Conservation (phyloP, 2,888 invertebrate species). For the Agrotis ipsilon region DNA sequence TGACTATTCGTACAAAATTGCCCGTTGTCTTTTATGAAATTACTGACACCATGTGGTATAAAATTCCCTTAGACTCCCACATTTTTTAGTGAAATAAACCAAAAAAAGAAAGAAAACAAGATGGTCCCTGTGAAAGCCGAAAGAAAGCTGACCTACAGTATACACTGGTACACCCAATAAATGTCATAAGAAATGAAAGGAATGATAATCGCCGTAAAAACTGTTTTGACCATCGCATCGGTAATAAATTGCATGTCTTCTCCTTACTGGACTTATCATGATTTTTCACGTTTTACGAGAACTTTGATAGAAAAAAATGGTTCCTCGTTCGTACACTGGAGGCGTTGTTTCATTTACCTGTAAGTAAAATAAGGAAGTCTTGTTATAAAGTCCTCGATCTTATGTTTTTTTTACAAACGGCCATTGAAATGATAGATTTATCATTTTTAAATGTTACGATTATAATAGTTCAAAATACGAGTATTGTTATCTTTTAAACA, state of each 20-base stretch:
- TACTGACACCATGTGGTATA: neutral
- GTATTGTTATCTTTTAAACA: no score
- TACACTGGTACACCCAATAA: neutral
- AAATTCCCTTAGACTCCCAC: neutral
- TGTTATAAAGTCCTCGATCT: no score
- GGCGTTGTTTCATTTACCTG: no score
- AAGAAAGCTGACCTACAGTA: conserved; percentile 49
- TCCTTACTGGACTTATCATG: neutral
- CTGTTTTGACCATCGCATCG: neutral
- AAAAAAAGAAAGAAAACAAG: conserved; percentile 21
- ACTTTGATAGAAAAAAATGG: no score
- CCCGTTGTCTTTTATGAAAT: no score
- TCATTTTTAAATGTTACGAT: no score
- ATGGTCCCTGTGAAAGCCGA: conserved; percentile 43
- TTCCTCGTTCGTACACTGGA: no score
- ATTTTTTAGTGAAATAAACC: neutral
- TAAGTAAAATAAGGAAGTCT: no score
- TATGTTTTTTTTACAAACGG: no score
- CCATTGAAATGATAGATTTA: no score
- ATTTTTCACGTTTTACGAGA: neutral
- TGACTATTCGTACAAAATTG: no score
- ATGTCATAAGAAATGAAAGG: conserved; percentile 21
- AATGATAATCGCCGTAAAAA: conserved; percentile 27
- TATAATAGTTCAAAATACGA: no score
- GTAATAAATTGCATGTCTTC: conserved; percentile 18